A percentile compares a stretch with the other conserved stretches of the same genome.
Conservation (phyloP, 2,113 vertebrate genomes). For the Chaetodon trifascialis region DNA sequence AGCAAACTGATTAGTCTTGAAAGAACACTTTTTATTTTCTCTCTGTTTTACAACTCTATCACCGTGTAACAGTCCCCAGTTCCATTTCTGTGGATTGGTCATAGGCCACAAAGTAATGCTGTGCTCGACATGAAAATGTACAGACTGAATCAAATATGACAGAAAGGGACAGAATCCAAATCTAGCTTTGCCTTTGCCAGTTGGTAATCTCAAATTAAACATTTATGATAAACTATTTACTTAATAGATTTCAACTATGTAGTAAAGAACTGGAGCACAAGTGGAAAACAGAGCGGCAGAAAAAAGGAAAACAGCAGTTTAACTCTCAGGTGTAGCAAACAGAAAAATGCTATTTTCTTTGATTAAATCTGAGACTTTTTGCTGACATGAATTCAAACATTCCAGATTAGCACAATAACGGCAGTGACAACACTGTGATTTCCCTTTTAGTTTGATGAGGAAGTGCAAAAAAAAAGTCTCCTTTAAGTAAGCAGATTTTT, state of each 20-base stretch:
- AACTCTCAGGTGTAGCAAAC: not conserved
- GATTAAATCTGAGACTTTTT: too few species aligned
- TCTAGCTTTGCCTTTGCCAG: not conserved
- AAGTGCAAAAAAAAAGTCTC: not conserved
- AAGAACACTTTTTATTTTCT: not conserved
- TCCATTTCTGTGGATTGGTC: not conserved
- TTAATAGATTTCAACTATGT: not conserved
- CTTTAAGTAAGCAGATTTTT: not conserved
- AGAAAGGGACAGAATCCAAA: constrained; percentile 15
- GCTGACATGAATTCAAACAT: not conserved
- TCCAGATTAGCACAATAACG: not conserved
- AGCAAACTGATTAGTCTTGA: constrained; percentile 68
- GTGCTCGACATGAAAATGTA: constrained; percentile 6
- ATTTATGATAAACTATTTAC: not conserved
- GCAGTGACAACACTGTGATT: not conserved
- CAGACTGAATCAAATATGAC: constrained; percentile 5
- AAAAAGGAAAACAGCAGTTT: not conserved
- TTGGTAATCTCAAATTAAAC: not conserved
- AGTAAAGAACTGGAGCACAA: too few species aligned
- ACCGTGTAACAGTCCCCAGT: not conserved
- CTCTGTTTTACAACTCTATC: constrained; percentile 33
- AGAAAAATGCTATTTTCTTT: not conserved
- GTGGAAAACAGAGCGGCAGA: not conserved
- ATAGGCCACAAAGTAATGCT: not conserved
- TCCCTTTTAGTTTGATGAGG: not conserved